Percentiles rank a stretch among this genome's conserved stretches.
phyloP scores from a whole-genome alignment of 2,888 invertebrate genomes.

The Apamea sordens region DNA sequence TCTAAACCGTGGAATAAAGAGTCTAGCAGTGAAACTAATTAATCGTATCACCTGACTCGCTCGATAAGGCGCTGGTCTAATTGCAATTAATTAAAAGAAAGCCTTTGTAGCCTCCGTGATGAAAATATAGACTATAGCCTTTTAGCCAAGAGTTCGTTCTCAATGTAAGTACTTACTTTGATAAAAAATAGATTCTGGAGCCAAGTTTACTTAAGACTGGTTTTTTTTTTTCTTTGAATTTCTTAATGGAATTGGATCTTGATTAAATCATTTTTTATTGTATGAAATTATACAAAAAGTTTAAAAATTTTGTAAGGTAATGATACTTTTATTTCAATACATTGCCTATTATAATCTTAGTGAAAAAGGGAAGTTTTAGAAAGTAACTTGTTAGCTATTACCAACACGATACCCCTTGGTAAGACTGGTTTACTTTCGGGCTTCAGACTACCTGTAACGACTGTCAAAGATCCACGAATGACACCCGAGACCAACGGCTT shows the following conservation, averaged over 20 bases:
- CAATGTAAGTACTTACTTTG: constrained; percentile 41
- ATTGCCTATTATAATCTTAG: not conserved
- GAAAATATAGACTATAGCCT: constrained; percentile 57
- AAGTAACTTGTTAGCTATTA: not conserved
- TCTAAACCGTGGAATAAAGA: constrained; percentile 37
- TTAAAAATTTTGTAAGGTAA: not conserved
- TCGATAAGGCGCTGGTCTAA: constrained; percentile 73
- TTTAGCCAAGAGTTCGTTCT: constrained; percentile 36
- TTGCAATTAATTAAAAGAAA: constrained; percentile 78
- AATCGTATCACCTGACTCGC: constrained; percentile 63
- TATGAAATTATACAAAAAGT: not conserved
- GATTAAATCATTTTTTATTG: constrained; percentile 13
- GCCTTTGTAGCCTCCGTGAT: constrained; percentile 65
- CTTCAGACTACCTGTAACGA: too few relatives aligned
- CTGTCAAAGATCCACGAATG: too few relatives aligned
- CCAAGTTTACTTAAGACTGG: constrained; percentile 16
- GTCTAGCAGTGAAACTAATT: constrained; percentile 57
- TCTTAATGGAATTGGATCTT: constrained; percentile 42
- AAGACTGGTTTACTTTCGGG: too few relatives aligned
- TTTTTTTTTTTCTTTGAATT: constrained; percentile 30
- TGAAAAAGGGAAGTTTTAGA: not conserved
- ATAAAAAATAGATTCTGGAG: constrained; percentile 44
- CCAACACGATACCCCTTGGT: too few relatives aligned
- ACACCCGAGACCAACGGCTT: too few relatives aligned
- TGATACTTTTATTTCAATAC: not conserved